These are phyloP conservation scores for Calameuta pallipes DNA, from an alignment of 2,888 invertebrate species.

Conservation along the genomic window DNA sequence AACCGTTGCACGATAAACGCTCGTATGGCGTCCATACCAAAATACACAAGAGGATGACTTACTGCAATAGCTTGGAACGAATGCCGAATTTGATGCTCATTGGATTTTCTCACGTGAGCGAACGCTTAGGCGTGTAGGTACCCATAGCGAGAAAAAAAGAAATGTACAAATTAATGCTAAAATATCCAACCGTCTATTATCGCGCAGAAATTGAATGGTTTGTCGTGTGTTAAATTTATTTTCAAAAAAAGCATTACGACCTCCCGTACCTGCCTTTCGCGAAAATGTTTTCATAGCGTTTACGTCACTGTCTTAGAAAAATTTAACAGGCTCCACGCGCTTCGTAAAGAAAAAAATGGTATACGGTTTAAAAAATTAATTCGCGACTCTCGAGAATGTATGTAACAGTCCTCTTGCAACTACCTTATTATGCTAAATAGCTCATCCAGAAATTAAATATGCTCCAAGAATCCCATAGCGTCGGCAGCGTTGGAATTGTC, in stretches of 20 bases:
- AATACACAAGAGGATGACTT: neutral
- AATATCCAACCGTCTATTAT: neutral
- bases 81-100: neutral
- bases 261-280: neutral
- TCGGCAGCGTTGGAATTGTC: neutral
- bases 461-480: slow-evolving; percentile 4
- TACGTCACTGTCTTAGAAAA: neutral
- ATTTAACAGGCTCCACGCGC: neutral
- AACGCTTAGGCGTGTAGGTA: neutral
- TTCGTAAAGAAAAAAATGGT: neutral
- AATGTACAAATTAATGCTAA: neutral
- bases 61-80: neutral
- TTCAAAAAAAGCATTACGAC: neutral
- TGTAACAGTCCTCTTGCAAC: slow-evolving; percentile 1
- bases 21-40: neutral
- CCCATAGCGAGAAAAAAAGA: neutral
- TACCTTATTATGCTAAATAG: slow-evolving; percentile 19
- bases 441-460: slow-evolving; percentile 14
- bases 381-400: neutral
- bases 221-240: neutral
- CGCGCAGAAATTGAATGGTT: neutral
- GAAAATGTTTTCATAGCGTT: neutral
- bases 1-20: neutral
- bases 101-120: slow-evolving; percentile 11
- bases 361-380: neutral